These are phyloP conservation scores for Hymenochirus boettgeri DNA, from an alignment of 2,113 vertebrate genomes.

Conservation along the genomic window DNA sequence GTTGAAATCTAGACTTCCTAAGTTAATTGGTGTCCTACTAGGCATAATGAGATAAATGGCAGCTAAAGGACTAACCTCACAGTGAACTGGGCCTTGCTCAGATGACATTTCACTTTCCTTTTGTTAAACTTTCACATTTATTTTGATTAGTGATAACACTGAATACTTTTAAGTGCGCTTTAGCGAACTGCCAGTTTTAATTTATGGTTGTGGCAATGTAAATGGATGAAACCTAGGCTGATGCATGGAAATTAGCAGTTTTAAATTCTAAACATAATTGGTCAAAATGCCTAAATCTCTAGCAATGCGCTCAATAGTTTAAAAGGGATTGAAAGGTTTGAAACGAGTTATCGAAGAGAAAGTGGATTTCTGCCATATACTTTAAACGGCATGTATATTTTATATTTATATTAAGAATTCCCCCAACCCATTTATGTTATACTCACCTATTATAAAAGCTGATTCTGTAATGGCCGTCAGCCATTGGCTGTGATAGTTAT, in stretches of 20 bases:
- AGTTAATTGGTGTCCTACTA: background rate
- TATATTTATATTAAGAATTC: too few species aligned
- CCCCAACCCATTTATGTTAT: too few species aligned
- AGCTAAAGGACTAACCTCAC: slow-evolving; percentile 2
- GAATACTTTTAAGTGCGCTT: slow-evolving; percentile 1
- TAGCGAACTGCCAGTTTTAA: background rate
- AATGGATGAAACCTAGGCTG: too few species aligned
- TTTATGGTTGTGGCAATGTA: background rate
- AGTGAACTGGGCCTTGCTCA: background rate
- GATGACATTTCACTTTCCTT: slow-evolving; percentile 8
- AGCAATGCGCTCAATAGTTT: background rate
- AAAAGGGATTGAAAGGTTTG: background rate
- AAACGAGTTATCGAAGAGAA: too few species aligned
- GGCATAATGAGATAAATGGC: slow-evolving; percentile 11
- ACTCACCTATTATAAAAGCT: too few species aligned
- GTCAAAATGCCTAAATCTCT: background rate
- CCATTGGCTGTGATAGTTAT: too few species aligned
- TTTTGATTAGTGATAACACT: slow-evolving; percentile 16
- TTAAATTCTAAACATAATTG: background rate
- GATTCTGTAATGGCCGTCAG: too few species aligned
- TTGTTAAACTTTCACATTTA: slow-evolving; percentile 12
- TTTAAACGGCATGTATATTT: too few species aligned
- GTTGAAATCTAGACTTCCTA: slow-evolving; percentile 8
- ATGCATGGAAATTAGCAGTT: too few species aligned
- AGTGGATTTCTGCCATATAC: too few species aligned